Percentiles rank a stretch among this genome's conserved stretches.
Evolutionary conservation across 1,140 invertebrate species (phyloP).

Genomic region (Drosophila repletoides): DNA sequence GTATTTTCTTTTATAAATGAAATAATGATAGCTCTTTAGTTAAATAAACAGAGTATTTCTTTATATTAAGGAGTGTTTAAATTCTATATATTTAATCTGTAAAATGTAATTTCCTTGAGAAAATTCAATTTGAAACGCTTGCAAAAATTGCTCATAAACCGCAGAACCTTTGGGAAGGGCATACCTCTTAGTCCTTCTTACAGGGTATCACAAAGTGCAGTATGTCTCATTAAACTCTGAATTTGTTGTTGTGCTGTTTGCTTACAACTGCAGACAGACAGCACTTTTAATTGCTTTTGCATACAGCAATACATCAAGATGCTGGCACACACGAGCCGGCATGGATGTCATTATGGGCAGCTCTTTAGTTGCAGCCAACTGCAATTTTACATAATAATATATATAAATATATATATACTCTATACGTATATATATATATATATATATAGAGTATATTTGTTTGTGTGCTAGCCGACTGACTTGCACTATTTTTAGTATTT

Average conservation of each 20-base stretch:
- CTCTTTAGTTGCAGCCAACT: constrained; percentile 68
- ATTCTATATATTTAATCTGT: not conserved
- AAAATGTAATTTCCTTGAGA: no score
- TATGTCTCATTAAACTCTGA: not conserved
- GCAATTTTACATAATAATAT: constrained; percentile 68
- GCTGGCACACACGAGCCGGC: constrained; percentile 60
- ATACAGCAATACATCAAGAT: constrained; percentile 76
- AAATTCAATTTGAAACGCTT: no score
- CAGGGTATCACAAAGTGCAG: constrained; percentile 2
- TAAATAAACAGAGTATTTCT: no score
- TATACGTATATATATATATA: constrained; percentile 6
- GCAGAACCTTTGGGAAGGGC: no score
- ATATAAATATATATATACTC: constrained; percentile 9
- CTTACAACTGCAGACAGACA: constrained; percentile 64
- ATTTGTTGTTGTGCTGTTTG: constrained; percentile 3
- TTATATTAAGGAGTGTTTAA: no score
- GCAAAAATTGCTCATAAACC: no score
- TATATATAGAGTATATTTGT: constrained; percentile 9
- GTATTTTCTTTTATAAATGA: no score
- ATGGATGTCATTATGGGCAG: constrained; percentile 67
- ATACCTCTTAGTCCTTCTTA: not conserved
- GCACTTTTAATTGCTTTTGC: constrained; percentile 81
- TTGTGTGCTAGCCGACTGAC: constrained; percentile 53
- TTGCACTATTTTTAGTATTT: constrained; percentile 77
- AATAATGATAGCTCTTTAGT: no score